Base-by-base conservation (phyloP, 2,888 invertebrate species). In the Hylaea fasciaria region DNA sequence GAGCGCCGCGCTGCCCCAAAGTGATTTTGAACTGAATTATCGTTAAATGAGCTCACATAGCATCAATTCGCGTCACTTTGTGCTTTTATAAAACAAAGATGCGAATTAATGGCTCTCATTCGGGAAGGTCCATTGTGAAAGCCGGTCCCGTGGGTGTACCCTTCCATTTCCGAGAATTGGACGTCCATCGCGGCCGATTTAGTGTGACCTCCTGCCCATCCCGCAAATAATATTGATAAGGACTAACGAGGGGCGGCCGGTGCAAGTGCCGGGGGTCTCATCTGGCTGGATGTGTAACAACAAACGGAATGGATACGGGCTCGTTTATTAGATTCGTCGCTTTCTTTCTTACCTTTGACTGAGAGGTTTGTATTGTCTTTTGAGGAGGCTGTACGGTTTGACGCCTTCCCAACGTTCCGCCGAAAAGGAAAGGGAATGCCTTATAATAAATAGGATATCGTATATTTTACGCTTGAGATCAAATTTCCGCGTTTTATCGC, bases 51-150 rank as follows among this genome's bases (percentile, higher is more conserved):
- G 82, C 78, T 85, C 81, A 78, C 82, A 81, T 83, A 83, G 84
- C 82, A 87, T 87, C 87, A 83, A 86, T 87, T 85, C 83, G 77
- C 84, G 87, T 89, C 89, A 86, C 86, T 87, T 82, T 76, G 81
- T 82, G 84, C 86, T 63, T 89, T 87, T 89, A 87, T 88, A 88
- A 90, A 90, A 90, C 90, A 90, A 91, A 90, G 89, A 90, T 88
- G 85, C 82, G 89, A 89, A 89, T 91, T 91, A 91, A 91, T 91
- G 89, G 87, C 78, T 80, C 86, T 87, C 89, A 88, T 90, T 90
- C 86, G 80, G 80, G 81, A 85, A 84, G 87, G 89, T 85, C 90
- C 85, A 89, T 89, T 89, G 87, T 89, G 87, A 86, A 81, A 82
- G 89, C 81, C 72, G 64, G 82, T 87, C 91, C 89, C 89, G 68